These are phyloP conservation scores for Oncorhynchus kisutch DNA, from an alignment of 2,113 vertebrate genomes.

Conservation along the genomic window DNA sequence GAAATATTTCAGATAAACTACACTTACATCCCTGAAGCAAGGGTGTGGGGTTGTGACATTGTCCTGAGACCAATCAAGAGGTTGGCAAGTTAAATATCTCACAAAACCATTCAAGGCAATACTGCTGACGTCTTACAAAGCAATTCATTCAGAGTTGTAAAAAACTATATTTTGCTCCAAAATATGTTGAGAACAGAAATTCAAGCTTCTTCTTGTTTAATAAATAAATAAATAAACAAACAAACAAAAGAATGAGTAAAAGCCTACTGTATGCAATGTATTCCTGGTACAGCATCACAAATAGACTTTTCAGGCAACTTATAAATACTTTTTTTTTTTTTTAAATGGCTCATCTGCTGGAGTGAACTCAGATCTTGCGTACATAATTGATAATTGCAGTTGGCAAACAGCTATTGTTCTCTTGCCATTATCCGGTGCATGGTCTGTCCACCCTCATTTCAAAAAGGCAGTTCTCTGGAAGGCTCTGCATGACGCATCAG, in stretches of 20 bases:
- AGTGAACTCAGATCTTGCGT: slow-evolving; percentile 30
- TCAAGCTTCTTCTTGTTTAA: slow-evolving; percentile 10
- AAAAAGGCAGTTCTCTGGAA: slow-evolving; percentile 47
- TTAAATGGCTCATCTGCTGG: slow-evolving; percentile 21
- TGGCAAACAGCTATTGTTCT: neutral
- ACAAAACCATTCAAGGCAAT: neutral
- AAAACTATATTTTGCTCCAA: neutral
- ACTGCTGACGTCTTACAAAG: neutral
- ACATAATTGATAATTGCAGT: neutral
- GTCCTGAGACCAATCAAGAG: neutral
- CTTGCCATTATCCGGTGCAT: neutral
- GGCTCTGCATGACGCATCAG: slow-evolving; percentile 23
- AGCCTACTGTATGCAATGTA: neutral
- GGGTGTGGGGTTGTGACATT: neutral
- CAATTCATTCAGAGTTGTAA: neutral
- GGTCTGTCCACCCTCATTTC: slow-evolving; percentile 36
- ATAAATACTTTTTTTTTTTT: neutral
- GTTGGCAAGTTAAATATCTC: neutral
- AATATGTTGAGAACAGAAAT: neutral
- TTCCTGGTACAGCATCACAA: slow-evolving; percentile 1
- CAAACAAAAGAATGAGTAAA: slow-evolving; percentile 1
- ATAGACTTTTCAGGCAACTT: slow-evolving; percentile 9
- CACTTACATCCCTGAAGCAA: neutral
- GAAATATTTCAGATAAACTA: neutral
- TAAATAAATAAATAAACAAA: slow-evolving; percentile 2